A percentile compares a stretch with the other conserved stretches of the same genome.
phyloP scores from a whole-genome alignment of 2,797 vertebrate genomes.

The Sebastes matsubarae region DNA sequence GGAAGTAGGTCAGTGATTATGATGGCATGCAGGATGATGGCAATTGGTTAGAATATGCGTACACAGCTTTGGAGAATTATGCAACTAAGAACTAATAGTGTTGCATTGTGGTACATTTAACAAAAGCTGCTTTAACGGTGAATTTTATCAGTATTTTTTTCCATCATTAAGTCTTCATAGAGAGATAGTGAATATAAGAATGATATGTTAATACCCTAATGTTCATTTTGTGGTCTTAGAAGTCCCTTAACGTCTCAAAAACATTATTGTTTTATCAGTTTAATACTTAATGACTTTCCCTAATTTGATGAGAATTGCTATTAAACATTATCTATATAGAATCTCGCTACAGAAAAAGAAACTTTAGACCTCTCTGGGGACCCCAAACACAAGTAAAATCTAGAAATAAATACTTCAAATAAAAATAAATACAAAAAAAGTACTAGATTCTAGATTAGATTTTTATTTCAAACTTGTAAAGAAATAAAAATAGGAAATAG shows the following conservation, averaged over 20 bases:
- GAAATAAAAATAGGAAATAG: no score
- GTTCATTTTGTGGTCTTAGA: neutral
- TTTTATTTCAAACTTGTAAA: no score
- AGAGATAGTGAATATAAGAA: neutral
- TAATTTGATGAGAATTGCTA: neutral
- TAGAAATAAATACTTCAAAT: neutral
- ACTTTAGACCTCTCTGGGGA: neutral
- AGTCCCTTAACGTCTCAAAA: neutral
- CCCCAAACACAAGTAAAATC: neutral
- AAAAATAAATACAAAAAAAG: no score
- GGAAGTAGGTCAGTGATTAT: neutral
- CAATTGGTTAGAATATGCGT: neutral
- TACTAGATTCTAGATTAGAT: no score
- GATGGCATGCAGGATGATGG: rapidly evolving
- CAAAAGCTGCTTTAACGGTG: neutral
- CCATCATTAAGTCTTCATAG: neutral
- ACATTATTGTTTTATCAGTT: neutral
- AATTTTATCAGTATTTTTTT: neutral
- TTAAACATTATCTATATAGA: neutral
- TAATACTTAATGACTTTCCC: neutral
- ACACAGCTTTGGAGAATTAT: neutral
- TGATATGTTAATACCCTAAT: neutral
- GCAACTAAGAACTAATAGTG: neutral
- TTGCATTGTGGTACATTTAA: neutral
- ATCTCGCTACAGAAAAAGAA: neutral